phyloP scores from a whole-genome alignment of 2,888 invertebrate genomes.

The Autographa pulchrina region DNA sequence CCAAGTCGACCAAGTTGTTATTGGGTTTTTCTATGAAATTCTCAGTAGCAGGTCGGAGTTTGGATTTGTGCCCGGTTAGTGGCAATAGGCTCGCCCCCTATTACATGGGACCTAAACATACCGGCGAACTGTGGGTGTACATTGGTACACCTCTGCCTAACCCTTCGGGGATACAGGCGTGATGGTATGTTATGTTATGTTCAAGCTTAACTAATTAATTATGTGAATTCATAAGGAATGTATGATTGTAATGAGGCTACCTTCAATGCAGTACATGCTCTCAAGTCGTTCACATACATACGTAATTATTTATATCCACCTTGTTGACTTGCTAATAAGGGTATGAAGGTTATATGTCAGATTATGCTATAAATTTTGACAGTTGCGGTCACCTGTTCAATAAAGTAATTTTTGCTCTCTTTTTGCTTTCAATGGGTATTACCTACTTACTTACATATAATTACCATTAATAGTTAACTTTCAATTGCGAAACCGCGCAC shows the following conservation, averaged over 20 bases:
- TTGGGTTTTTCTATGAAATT: too few species aligned
- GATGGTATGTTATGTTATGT: too few species aligned
- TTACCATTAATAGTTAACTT: not conserved
- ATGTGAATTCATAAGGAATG: not conserved
- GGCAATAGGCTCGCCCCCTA: too few species aligned
- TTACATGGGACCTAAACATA: too few species aligned
- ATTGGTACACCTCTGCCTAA: too few species aligned
- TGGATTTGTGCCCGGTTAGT: too few species aligned
- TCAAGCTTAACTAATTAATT: slow-evolving; percentile 19
- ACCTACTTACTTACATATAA: not conserved
- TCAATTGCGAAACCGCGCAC: not conserved
- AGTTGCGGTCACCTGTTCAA: slow-evolving; percentile 30
- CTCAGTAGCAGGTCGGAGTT: too few species aligned
- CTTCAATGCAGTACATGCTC: slow-evolving; percentile 26
- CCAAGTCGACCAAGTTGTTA: too few species aligned
- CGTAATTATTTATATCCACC: slow-evolving; percentile 38
- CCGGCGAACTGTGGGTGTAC: too few species aligned
- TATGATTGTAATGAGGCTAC: slow-evolving; percentile 23
- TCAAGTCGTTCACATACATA: slow-evolving; percentile 30
- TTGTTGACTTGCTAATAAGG: slow-evolving; percentile 33
- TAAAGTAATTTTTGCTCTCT: not conserved
- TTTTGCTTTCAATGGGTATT: not conserved
- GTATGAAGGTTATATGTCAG: slow-evolving; percentile 50
- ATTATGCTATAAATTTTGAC: slow-evolving; percentile 44
- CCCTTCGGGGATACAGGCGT: too few species aligned